These are phyloP conservation scores for Coracias cyanogaster DNA, from an alignment of 2,797 vertebrate species.

Conservation along the genomic window DNA sequence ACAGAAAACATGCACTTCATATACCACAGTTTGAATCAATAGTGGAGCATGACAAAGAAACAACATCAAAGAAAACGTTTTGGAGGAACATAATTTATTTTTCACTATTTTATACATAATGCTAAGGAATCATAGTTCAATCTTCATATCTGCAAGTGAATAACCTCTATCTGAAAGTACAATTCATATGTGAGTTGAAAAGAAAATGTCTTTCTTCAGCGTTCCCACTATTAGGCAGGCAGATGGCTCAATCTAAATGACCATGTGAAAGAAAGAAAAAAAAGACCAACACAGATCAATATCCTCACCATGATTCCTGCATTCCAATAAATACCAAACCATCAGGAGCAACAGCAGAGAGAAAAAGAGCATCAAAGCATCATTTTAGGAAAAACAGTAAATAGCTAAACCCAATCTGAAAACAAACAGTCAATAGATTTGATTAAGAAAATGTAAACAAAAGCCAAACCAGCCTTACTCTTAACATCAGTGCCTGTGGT, in stretches of 20 bases:
- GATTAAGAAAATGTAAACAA: background rate
- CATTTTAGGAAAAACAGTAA: conserved; percentile 14
- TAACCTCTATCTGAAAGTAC: background rate
- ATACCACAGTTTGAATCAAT: background rate
- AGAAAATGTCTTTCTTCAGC: conserved; percentile 4
- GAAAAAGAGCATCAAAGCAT: background rate
- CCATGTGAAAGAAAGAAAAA: conserved; percentile 7
- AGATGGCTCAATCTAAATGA: conserved; percentile 62
- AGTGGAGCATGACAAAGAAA: background rate
- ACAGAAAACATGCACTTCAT: background rate
- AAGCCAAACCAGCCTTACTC: background rate
- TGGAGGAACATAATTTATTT: background rate
- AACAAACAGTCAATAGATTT: background rate
- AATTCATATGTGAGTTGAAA: background rate
- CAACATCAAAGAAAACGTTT: conserved; percentile 40
- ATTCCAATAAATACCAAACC: conserved; percentile 53
- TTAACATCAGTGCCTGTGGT: background rate
- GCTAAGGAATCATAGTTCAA: background rate
- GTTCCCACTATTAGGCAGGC: background rate
- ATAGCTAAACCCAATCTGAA: conserved; percentile 21
- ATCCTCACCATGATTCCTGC: conserved; percentile 6
- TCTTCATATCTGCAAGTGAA: conserved; percentile 8
- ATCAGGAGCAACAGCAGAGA: background rate
- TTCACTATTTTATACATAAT: background rate
- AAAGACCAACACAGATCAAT: conserved; percentile 2